These are phyloP conservation scores for Zaprionus africanus DNA, from an alignment of 1,140 invertebrate genomes.

Conservation along the genomic window DNA sequence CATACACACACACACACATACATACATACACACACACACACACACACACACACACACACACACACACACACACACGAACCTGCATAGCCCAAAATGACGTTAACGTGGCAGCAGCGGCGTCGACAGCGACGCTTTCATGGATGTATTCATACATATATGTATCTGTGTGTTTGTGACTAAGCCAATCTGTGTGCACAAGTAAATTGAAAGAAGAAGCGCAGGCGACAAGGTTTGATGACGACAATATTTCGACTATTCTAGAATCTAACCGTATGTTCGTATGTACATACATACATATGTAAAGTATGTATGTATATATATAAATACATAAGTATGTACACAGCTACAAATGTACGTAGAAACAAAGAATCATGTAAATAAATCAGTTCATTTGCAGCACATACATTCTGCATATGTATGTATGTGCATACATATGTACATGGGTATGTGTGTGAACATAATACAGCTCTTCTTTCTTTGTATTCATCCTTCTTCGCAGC, in stretches of 20 bases:
- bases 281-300: neutral
- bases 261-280: conserved; percentile 61
- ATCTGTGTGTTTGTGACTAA: conserved; percentile 38
- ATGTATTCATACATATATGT: conserved; percentile 16
- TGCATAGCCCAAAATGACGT: conserved; percentile 53
- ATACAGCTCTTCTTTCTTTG: neutral
- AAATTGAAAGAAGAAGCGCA: conserved; percentile 36
- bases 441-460: neutral
- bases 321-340: neutral
- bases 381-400: neutral
- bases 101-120: conserved; percentile 41
- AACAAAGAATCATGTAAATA: neutral
- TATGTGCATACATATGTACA: neutral
- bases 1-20: neutral
- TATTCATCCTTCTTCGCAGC: neutral
- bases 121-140: conserved; percentile 30
- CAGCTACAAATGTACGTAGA: neutral
- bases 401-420: neutral
- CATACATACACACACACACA: conserved; percentile 15
- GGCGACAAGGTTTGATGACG: conserved; percentile 69
- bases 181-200: conserved; percentile 54
- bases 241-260: conserved; percentile 48
- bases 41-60: conserved; percentile 21
- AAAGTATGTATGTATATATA: neutral
- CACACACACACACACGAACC: conserved; percentile 35